Conservation (phyloP, 2,113 vertebrate genomes). For the Pyxicephalus adspersus region DNA sequence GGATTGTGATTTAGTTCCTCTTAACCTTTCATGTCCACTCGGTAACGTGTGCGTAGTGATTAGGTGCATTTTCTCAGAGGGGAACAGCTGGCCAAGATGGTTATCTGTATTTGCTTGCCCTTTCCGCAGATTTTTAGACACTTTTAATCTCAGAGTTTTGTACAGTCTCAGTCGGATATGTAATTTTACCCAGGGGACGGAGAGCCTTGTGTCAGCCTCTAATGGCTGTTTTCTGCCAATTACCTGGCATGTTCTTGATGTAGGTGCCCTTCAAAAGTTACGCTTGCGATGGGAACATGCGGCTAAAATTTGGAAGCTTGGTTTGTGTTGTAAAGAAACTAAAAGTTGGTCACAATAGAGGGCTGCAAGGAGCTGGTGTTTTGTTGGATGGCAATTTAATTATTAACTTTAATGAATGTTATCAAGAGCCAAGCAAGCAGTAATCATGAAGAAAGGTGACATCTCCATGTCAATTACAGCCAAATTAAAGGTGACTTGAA, state of each 20-base stretch:
- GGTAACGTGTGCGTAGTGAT: slow-evolving; percentile 26
- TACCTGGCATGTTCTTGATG: slow-evolving; percentile 28
- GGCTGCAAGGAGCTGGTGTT: no score
- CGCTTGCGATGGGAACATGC: neutral
- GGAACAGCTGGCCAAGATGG: neutral
- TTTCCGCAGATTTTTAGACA: slow-evolving; percentile 28
- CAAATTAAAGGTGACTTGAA: no score
- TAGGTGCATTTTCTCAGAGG: slow-evolving; percentile 6
- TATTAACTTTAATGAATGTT: no score
- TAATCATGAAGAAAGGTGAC: no score
- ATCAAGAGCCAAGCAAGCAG: no score
- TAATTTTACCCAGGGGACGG: slow-evolving; percentile 36
- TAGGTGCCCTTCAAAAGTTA: slow-evolving; percentile 28
- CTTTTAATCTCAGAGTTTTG: slow-evolving; percentile 36
- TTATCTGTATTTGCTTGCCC: slow-evolving; percentile 3
- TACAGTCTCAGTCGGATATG: slow-evolving; percentile 11
- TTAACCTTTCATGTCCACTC: neutral
- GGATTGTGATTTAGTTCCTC: slow-evolving; percentile 7
- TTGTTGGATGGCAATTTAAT: no score
- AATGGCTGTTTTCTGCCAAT: slow-evolving; percentile 24
- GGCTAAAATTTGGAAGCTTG: neutral
- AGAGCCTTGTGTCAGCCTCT: neutral
- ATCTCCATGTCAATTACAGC: no score
- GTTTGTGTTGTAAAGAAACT: neutral
- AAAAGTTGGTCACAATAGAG: no score